A percentile compares a stretch with the other conserved stretches of the same genome.
Evolutionary conservation across 1,140 invertebrate genomes (phyloP).

Genomic region (Drosophila leontia): DNA sequence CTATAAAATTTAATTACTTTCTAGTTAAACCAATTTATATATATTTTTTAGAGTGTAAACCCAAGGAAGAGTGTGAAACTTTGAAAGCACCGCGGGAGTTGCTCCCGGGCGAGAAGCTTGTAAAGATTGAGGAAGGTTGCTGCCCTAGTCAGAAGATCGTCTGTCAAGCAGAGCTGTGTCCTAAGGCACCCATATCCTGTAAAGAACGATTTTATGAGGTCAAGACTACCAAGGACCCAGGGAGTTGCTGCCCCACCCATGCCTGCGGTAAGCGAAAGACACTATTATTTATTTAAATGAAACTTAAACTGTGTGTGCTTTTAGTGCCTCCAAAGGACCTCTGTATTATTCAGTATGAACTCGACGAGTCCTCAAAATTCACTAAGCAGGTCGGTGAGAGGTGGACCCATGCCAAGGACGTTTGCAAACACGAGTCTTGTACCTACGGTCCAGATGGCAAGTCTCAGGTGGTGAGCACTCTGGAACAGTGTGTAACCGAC

Average conservation of each 20-base stretch:
- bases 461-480: slow-evolving; percentile 85
- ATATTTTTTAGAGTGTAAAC: slow-evolving; percentile 88
- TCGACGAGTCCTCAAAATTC: slow-evolving; percentile 85
- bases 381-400: slow-evolving; percentile 86
- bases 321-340: slow-evolving; percentile 89
- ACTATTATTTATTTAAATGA: neutral
- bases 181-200: slow-evolving; percentile 86
- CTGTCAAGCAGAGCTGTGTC: slow-evolving; percentile 88
- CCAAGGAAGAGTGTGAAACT: slow-evolving; percentile 88
- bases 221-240: slow-evolving; percentile 82
- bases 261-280: slow-evolving; percentile 87
- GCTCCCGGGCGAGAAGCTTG: slow-evolving; percentile 87
- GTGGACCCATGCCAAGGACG: slow-evolving; percentile 85
- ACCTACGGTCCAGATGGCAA: slow-evolving; percentile 85
- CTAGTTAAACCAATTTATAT: neutral
- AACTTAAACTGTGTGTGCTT: neutral
- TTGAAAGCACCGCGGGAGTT: slow-evolving; percentile 85
- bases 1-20: no score
- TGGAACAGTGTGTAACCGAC: slow-evolving; percentile 86
- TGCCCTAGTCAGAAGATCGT: slow-evolving; percentile 87
- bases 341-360: slow-evolving; percentile 87
- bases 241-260: slow-evolving; percentile 88
- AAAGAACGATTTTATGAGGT: slow-evolving; percentile 86
- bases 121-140: slow-evolving; percentile 88
- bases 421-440: slow-evolving; percentile 88